Evolutionary conservation across 53 echinoderm and acorn worm genomes (phyloP), one percentile per base, ranked within the genome.

Genomic region (Astropecten irregularis): DNA sequence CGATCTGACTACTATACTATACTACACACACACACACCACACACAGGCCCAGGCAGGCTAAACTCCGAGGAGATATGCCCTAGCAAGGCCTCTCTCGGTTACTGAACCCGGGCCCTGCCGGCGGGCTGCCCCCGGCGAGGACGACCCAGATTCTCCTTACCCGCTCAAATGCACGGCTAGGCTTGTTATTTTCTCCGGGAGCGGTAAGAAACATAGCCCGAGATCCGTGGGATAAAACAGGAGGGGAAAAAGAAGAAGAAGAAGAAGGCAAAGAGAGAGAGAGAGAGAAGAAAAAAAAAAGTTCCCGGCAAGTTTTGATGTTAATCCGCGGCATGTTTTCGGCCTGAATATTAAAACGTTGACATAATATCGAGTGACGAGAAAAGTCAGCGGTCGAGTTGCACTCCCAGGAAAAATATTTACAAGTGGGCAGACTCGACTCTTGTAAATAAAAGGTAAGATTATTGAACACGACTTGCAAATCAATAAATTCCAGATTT

Each of bases 31-130:
- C 11, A 11, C 42, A 42, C 6, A 11, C 42, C 56, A 61, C 28
- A 13, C 62, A 31, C 62, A 42, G 22, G 13, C 25, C 48, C 44
- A 26, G 29, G 27, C 27, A 47, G 79, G 60, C 61, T 61, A 71
- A 71, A 79, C 79, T 79, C 63, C 61, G 63, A 61, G 62, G 79
- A 79, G 77, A 77, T 77, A 77, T 77, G 77, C 77, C 77, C 68
- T 36, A 42, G 61, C 59, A 61, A 79, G 79, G 79, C 79, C 79
- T 79, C 79, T 60, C 86, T 74, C 86, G 86, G 86, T 85, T 85
- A 85, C 86, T 85, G 86, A 85, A 85, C 86, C 86, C 73, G 66
- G 65, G 76, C 86, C 86, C 37, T 76, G 74, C 86, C 74, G 32
- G 25, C 37, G 47, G 74, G 61, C 34, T 74, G 52, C 86, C 35